Percentiles rank a stretch among this genome's conserved stretches.
Evolutionary conservation across 2,113 vertebrate genomes (phyloP).

Genomic region (Seriola aureovittata): DNA sequence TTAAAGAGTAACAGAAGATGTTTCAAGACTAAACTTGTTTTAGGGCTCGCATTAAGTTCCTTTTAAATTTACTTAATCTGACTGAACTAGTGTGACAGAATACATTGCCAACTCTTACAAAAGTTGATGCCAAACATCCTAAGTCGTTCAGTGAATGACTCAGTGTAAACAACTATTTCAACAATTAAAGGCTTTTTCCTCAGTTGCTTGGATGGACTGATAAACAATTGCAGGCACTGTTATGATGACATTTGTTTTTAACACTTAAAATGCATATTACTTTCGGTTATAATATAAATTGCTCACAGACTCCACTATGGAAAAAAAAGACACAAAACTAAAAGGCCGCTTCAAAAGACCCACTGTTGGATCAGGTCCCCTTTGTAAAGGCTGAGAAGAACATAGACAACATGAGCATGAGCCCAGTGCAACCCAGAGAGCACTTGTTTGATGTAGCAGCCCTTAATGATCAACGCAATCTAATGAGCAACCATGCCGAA

Average conservation of each 20-base stretch:
- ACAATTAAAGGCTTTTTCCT: constrained; percentile 36
- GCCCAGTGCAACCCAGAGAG: constrained; percentile 32
- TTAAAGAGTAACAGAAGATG: background rate
- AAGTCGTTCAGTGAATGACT: constrained; percentile 1
- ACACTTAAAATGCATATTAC: background rate
- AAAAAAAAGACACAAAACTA: background rate
- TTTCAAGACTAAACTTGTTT: constrained; percentile 1
- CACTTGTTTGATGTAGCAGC: constrained; percentile 65
- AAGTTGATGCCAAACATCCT: background rate
- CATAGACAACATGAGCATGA: constrained; percentile 22
- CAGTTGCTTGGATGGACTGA: background rate
- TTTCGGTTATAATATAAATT: background rate
- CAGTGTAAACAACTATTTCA: constrained; percentile 26
- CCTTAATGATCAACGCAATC: constrained; percentile 58
- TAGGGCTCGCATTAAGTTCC: background rate
- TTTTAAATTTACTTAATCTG: constrained; percentile 29
- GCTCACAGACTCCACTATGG: background rate
- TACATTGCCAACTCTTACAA: constrained; percentile 11
- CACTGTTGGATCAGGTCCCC: constrained; percentile 22
- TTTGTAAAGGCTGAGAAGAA: constrained; percentile 23
- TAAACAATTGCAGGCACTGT: constrained; percentile 7
- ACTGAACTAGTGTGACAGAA: constrained; percentile 28
- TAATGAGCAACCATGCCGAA: constrained; percentile 70
- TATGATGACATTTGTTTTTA: background rate
- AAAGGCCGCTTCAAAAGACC: constrained; percentile 20